phyloP scores from a whole-genome alignment of 2,888 invertebrate genomes.

The Drosophila sordidula region DNA sequence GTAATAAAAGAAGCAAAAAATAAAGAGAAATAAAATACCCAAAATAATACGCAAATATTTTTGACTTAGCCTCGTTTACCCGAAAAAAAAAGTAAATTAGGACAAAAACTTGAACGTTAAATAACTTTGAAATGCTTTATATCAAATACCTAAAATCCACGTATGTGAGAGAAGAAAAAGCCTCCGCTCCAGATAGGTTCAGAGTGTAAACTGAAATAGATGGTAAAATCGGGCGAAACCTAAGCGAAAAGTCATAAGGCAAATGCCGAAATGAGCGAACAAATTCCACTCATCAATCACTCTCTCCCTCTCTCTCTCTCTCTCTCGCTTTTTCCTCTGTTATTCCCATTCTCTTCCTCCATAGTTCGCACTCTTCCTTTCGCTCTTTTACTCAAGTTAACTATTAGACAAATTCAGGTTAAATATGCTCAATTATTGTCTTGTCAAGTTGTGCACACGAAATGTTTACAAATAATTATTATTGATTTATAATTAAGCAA shows the following conservation, averaged over 20 bases:
- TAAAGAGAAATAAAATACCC: slow-evolving; percentile 6
- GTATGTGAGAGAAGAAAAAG: neutral
- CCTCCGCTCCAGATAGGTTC: slow-evolving; percentile 27
- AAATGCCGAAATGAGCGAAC: neutral
- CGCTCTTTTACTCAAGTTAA: neutral
- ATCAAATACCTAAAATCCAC: neutral
- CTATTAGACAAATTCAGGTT: slow-evolving; percentile 20
- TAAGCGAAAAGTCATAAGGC: neutral
- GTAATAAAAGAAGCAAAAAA: slow-evolving; percentile 23
- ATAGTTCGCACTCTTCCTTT: neutral
- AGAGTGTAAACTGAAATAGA: slow-evolving; percentile 33
- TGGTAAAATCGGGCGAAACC: neutral
- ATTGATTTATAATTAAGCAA: slow-evolving; percentile 26
- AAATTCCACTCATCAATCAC: neutral
- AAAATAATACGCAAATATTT: slow-evolving; percentile 23
- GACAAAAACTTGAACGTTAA: neutral
- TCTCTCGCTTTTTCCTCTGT: neutral
- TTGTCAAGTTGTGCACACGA: slow-evolving; percentile 21
- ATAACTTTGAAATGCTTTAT: neutral
- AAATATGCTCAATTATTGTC: slow-evolving; percentile 9
- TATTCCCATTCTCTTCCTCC: slow-evolving; percentile 4
- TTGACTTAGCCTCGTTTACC: slow-evolving; percentile 26
- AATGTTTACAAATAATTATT: slow-evolving; percentile 12
- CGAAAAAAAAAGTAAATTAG: slow-evolving; percentile 14
- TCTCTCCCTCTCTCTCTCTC: neutral